A percentile compares a stretch with the other conserved stretches of the same genome.
Conservation (phyloP, 2,113 vertebrate species). For the Pandion haliaetus region DNA sequence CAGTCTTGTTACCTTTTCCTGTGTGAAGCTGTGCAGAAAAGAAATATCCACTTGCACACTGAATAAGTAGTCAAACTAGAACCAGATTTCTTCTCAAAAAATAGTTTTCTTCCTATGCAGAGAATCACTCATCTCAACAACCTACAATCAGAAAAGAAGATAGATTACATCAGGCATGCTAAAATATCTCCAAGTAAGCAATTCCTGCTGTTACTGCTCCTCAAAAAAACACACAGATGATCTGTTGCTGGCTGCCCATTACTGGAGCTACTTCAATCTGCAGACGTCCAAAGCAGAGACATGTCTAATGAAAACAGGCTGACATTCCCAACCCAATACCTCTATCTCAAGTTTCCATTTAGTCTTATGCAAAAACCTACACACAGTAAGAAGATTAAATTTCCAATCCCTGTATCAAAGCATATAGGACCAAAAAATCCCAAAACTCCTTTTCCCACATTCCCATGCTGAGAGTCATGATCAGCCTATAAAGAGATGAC, state of each 20-base stretch:
- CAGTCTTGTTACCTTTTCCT: background rate
- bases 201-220: background rate
- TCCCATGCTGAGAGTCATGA: background rate
- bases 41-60: background rate
- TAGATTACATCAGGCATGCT: background rate
- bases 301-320: background rate
- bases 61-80: background rate
- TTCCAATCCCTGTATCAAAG: background rate
- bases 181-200: constrained; percentile 33
- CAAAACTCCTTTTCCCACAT: background rate
- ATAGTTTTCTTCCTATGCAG: background rate
- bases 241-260: background rate
- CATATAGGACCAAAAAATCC: background rate
- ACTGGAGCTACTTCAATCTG: background rate
- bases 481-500: background rate
- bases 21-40: background rate
- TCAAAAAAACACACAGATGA: background rate
- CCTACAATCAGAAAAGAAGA: background rate
- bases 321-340: background rate
- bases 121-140: background rate
- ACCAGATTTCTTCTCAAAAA: background rate
- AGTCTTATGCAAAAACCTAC: background rate
- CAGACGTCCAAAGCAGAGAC: background rate
- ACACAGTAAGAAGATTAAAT: background rate
- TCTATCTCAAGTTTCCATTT: background rate